A percentile compares a stretch with the other conserved stretches of the same genome.
Conservation (phyloP, 1,140 invertebrate species). For the Pteromalus puparum region DNA sequence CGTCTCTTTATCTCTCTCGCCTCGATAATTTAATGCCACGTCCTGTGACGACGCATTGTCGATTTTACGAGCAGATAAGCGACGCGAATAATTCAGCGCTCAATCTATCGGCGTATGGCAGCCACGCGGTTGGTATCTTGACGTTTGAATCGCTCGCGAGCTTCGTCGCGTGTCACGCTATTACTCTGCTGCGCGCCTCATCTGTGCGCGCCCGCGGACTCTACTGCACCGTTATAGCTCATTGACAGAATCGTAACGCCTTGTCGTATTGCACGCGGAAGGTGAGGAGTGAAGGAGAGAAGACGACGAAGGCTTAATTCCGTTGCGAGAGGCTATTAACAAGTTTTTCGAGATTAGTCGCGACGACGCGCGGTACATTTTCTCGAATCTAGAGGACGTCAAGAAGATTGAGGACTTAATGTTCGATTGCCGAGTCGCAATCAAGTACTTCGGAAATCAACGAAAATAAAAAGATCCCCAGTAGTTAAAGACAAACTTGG, state of each 20-base stretch:
- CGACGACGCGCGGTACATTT: neutral
- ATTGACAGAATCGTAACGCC: slow-evolving; percentile 49
- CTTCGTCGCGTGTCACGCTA: slow-evolving; percentile 46
- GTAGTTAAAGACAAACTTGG: neutral
- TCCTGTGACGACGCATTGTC: slow-evolving; percentile 51
- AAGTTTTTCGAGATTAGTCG: neutral
- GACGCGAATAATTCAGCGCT: slow-evolving; percentile 55
- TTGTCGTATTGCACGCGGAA: neutral
- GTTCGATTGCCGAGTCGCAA: neutral
- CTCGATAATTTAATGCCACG: slow-evolving; percentile 63
- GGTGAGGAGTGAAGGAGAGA: neutral
- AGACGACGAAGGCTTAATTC: neutral
- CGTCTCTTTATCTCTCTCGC: slow-evolving; percentile 16
- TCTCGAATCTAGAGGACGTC: neutral
- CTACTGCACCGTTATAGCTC: slow-evolving; percentile 25
- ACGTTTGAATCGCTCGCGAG: slow-evolving; percentile 60
- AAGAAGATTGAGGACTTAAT: neutral
- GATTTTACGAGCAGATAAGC: slow-evolving; percentile 62
- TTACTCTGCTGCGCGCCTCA: slow-evolving; percentile 27
- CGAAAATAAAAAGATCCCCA: neutral
- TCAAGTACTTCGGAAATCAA: too few relatives aligned
- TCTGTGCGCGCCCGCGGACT: neutral
- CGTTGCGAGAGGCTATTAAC: neutral
- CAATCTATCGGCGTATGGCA: slow-evolving; percentile 51
- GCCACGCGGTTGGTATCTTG: slow-evolving; percentile 56